A percentile compares a stretch with the other conserved stretches of the same genome.
Evolutionary conservation across 2,797 vertebrate genomes (phyloP).

Genomic region (Okamejei kenojei): DNA sequence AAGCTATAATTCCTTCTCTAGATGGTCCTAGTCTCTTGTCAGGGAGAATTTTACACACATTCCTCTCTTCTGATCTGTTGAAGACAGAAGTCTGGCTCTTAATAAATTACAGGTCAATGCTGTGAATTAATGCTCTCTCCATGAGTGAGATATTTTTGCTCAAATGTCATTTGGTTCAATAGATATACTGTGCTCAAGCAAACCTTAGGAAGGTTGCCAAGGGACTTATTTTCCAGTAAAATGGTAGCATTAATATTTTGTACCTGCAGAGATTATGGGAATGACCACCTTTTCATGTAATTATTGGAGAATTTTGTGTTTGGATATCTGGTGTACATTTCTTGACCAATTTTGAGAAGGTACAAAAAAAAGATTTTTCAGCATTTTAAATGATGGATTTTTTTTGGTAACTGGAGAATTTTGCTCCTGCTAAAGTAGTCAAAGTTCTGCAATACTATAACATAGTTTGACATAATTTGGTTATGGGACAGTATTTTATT

Average conservation of each 20-base stretch:
- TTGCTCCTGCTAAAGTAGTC: neutral
- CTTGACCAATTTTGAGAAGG: neutral
- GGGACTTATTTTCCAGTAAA: neutral
- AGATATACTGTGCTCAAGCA: neutral
- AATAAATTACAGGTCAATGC: neutral
- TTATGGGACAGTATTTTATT: neutral
- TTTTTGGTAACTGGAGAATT: neutral
- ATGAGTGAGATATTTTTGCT: neutral
- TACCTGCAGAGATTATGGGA: neutral
- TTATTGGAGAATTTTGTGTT: neutral
- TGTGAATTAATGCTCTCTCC: neutral
- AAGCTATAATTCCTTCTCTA: neutral
- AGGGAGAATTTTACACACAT: neutral
- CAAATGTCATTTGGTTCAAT: neutral
- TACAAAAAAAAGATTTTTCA: neutral
- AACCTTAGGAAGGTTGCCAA: neutral
- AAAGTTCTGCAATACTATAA: neutral
- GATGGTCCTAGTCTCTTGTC: neutral
- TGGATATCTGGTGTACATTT: neutral
- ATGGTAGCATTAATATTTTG: neutral
- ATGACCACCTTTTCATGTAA: neutral
- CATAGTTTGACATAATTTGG: neutral
- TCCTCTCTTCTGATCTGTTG: neutral
- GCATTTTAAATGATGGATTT: neutral
- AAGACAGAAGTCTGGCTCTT: neutral